Evolutionary conservation across 2,888 invertebrate species (phyloP).

Genomic region (Papilio demoleus): DNA sequence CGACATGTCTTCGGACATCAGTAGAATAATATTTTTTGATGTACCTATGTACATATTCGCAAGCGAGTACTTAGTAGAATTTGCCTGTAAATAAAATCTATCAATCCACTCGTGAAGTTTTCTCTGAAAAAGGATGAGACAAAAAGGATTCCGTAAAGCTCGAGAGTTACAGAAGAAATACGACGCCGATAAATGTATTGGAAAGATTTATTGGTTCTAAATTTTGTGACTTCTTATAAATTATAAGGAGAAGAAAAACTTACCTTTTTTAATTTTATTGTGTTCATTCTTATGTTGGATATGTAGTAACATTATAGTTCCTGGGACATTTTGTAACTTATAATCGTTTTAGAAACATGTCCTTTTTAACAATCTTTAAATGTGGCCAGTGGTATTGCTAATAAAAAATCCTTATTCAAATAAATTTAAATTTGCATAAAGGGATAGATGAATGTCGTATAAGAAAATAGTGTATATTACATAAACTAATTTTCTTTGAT

Average conservation of each 20-base stretch:
- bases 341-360: no score
- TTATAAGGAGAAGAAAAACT: constrained; percentile 7
- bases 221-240: constrained; percentile 32
- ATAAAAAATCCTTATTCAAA: no score
- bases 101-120: constrained; percentile 24
- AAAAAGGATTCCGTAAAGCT: constrained; percentile 35
- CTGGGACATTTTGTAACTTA: no score
- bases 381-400: no score
- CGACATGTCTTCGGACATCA: no score
- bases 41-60: no score
- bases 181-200: constrained; percentile 36
- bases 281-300: no score
- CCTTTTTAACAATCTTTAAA: no score
- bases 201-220: constrained; percentile 38
- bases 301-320: no score
- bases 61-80: not conserved
- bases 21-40: no score
- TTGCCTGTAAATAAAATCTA: constrained; percentile 25
- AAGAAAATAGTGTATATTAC: not conserved
- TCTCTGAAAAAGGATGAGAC: constrained; percentile 36
- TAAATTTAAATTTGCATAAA: not conserved
- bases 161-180: not conserved
- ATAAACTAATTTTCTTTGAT: not conserved
- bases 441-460: not conserved
- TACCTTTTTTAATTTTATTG: not conserved